Evolutionary conservation across 2,888 invertebrate genomes (phyloP).

Genomic region (Melolontha melolontha): DNA sequence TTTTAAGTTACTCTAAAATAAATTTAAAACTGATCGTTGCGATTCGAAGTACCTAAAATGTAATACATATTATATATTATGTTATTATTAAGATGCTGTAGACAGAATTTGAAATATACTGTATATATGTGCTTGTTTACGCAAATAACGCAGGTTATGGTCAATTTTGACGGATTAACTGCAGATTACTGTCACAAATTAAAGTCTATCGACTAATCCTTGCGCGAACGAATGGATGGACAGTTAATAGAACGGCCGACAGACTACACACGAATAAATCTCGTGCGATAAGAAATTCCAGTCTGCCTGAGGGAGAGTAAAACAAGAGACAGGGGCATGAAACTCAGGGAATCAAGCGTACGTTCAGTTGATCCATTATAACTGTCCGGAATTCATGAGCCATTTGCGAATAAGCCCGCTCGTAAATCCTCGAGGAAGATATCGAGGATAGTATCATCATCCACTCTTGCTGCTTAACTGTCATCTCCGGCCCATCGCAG

Average conservation of each 20-base stretch:
- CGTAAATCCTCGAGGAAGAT: not conserved
- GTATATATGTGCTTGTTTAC: too few species aligned
- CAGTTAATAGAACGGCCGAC: constrained; percentile 1
- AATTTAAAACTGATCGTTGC: too few species aligned
- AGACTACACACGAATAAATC: constrained; percentile 2
- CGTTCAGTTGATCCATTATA: too few species aligned
- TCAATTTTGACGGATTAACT: constrained; percentile 8
- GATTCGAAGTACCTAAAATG: too few species aligned
- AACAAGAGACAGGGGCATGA: not conserved
- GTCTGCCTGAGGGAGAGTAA: not conserved
- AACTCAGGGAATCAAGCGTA: not conserved
- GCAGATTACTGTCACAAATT: not conserved
- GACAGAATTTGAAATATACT: too few species aligned
- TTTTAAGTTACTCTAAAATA: too few species aligned
- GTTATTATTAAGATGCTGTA: too few species aligned
- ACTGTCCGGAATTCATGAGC: constrained; percentile 1
- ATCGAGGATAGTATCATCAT: constrained; percentile 4
- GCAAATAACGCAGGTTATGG: not conserved
- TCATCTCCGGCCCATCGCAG: constrained; percentile 4
- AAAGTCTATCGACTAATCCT: constrained; percentile 3
- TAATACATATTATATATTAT: too few species aligned
- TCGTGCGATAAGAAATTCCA: constrained; percentile 3
- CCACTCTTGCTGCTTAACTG: not conserved
- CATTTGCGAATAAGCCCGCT: constrained; percentile 1
- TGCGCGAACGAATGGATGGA: not conserved